A percentile compares a stretch with the other conserved stretches of the same genome.
Evolutionary conservation across 2,888 invertebrate genomes (phyloP).

Genomic region (Sycophila texana): DNA sequence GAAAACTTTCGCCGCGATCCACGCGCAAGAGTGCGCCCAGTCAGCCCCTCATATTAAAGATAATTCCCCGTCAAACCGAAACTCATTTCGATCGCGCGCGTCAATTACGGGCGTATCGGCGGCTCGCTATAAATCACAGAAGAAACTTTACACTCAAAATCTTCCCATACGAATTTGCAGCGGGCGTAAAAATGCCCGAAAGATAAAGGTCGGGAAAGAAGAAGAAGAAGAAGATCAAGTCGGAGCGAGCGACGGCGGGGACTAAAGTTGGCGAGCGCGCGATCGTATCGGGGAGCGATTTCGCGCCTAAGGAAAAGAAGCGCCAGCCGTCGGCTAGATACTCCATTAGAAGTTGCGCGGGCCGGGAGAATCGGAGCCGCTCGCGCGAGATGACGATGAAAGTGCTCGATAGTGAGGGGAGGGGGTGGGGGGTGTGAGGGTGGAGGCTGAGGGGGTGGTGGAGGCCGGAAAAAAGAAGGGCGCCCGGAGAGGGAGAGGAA

Average conservation of each 20-base stretch:
- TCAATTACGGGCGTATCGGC: no score
- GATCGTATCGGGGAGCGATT: slow-evolving; percentile 30
- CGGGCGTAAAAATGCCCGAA: neutral
- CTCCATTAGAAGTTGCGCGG: slow-evolving; percentile 54
- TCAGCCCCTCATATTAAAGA: no score
- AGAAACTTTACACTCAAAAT: slow-evolving; percentile 1
- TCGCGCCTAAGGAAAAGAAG: slow-evolving; percentile 20
- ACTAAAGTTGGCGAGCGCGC: slow-evolving; percentile 43
- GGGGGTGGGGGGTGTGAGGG: neutral
- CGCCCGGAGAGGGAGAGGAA: slow-evolving; percentile 8
- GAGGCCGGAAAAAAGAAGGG: neutral
- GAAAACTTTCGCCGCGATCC: neutral
- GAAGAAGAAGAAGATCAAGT: slow-evolving; percentile 16
- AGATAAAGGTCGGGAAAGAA: neutral
- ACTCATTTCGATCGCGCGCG: no score
- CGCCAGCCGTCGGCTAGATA: slow-evolving; percentile 45
- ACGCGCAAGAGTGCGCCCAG: no score
- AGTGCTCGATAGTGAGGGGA: slow-evolving; percentile 24
- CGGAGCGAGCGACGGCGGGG: neutral
- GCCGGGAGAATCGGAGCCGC: slow-evolving; percentile 48
- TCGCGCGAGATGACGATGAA: slow-evolving; percentile 38
- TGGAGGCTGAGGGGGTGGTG: slow-evolving; percentile 6
- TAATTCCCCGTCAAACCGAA: no score
- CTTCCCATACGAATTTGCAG: neutral
- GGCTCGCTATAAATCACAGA: neutral